Percentiles rank a stretch among this genome's conserved stretches.
Conservation (phyloP, 2,113 vertebrate species). For the Columba livia region DNA sequence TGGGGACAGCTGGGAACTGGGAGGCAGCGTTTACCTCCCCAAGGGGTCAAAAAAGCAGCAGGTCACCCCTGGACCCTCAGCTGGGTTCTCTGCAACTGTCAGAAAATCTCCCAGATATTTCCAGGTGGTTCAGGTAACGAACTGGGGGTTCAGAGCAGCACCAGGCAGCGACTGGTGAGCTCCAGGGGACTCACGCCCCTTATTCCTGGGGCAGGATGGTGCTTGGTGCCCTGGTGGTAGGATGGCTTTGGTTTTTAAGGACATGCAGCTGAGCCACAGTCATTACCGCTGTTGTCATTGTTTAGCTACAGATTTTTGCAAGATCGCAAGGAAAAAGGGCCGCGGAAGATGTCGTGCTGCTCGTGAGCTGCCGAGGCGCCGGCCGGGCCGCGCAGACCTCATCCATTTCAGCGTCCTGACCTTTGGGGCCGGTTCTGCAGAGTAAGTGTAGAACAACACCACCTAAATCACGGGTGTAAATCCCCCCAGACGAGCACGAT, state of each 20-base stretch:
- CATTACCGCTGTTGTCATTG: fast-evolving
- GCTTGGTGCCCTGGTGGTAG: neutral
- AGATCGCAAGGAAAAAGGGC: neutral
- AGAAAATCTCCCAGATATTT: no score
- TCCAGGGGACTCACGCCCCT: no score
- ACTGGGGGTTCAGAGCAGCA: no score
- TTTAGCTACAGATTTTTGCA: neutral
- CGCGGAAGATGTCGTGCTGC: neutral
- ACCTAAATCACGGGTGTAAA: neutral
- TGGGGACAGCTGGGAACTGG: neutral
- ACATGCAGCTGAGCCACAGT: neutral
- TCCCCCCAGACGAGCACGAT: neutral
- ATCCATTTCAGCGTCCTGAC: neutral
- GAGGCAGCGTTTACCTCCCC: neutral
- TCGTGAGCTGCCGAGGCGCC: neutral
- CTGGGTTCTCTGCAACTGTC: no score
- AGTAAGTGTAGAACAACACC: neutral
- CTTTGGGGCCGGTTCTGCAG: neutral
- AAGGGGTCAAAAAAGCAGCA: neutral
- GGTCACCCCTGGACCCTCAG: no score
- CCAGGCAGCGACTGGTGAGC: no score
- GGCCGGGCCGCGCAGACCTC: neutral
- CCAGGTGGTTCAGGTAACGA: no score
- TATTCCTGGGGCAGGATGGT: no score
- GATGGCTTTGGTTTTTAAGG: neutral